Base-by-base conservation (phyloP, 2,888 invertebrate genomes). In the Escarpia spicata region DNA sequence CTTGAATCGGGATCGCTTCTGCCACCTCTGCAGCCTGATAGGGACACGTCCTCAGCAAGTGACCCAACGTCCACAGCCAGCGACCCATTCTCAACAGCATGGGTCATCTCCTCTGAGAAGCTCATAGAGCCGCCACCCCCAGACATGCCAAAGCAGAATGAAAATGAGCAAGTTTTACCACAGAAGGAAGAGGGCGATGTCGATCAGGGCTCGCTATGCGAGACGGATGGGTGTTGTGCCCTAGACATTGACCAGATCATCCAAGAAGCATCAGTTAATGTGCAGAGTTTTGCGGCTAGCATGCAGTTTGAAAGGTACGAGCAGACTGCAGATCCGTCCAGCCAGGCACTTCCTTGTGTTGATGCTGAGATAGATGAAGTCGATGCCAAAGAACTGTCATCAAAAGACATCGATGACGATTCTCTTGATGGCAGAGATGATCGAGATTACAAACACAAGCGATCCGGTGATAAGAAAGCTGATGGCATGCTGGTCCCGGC, bases 1-100 rank as follows among this genome's bases (percentile, higher is more conserved):
- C 94, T 96, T 31, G 96, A 96, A 94, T 95, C 95, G 91, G 96
- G 96, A 43, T 95, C 95, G 92, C 93, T 96, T 52, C 94, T 95
- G 93, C 96, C 90, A 52, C 75, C 93, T 37, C 31, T 12, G 8
- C 43, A 90, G 10, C 93, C 94, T 37, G 93, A 94, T 90, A 91
- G 92, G 90, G 92, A 92, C 58, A 92, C 90, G 92, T 93, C 93
- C 31, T 15, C 91, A 44, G 19, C 45, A 15, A 45, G 44, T 3
- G 93, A 93, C 26, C 26, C 43, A 44, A 37, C 37, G 37, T 93
- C 93, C 31, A 43, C 91, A 44, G 19, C 45, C 31, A 45, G 44
- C 12, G 93, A 93, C 26, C 26, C 43, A 44, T 31, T 92, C 37
- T 92, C 92, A 37, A 75, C 75, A 75, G 26, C 75, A 4, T 75